phyloP scores from a whole-genome alignment of 1,140 invertebrate genomes.

The Drosophila lacertosa region DNA sequence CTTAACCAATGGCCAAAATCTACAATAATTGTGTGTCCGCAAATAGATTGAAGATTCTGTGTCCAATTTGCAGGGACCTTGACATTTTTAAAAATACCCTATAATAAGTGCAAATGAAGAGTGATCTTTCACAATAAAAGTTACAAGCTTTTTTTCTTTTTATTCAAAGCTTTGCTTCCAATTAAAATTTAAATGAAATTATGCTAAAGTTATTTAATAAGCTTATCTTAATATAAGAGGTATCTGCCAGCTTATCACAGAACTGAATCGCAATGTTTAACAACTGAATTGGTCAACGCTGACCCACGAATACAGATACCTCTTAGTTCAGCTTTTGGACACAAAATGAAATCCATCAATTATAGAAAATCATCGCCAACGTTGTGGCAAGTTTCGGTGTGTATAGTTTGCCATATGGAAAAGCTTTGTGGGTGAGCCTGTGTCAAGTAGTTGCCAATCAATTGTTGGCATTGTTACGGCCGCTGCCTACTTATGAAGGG shows the following conservation, averaged over 20 bases:
- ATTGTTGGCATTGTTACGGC: constrained; percentile 66
- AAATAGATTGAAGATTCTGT: constrained; percentile 21
- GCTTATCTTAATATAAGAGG: neutral
- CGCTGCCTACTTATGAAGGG: constrained; percentile 46
- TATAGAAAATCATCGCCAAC: constrained; percentile 62
- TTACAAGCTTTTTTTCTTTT: no score
- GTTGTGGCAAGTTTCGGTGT: constrained; percentile 21
- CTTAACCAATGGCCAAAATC: constrained; percentile 28
- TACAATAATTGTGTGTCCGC: constrained; percentile 28
- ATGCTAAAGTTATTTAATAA: neutral
- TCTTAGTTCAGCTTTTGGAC: constrained; percentile 19
- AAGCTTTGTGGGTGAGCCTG: constrained; percentile 33
- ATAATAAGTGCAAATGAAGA: neutral
- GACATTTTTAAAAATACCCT: constrained; percentile 41
- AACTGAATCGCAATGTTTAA: constrained; percentile 9
- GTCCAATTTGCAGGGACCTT: constrained; percentile 51
- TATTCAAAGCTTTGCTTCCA: no score
- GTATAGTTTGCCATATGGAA: constrained; percentile 35
- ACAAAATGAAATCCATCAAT: constrained; percentile 62
- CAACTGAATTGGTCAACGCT: constrained; percentile 22
- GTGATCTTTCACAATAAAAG: no score
- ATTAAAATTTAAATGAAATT: no score
- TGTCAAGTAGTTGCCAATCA: constrained; percentile 77
- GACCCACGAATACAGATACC: no score
- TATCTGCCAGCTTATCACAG: neutral